phyloP scores from a whole-genome alignment of 2,888 invertebrate species.

The Drosophila cyrtoloma region DNA sequence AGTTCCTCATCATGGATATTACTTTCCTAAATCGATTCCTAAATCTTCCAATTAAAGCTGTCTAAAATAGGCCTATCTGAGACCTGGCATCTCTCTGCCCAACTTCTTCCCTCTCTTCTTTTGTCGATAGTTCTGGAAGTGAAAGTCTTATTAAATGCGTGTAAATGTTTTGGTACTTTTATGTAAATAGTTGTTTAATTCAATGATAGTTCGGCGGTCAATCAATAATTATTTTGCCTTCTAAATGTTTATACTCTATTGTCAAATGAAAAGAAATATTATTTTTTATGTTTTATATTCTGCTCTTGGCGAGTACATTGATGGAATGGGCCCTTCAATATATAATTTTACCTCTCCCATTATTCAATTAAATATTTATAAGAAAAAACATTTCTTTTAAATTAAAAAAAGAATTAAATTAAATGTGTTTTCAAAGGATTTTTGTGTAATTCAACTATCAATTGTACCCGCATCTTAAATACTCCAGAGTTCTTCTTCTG shows the following conservation, averaged over 20 bases:
- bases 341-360: neutral
- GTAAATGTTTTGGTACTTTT: neutral
- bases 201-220: neutral
- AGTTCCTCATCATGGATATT: neutral
- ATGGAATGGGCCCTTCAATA: neutral
- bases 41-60: neutral
- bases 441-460: slow-evolving; percentile 4
- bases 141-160: neutral
- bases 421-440: neutral
- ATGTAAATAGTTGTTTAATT: neutral
- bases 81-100: fast-evolving
- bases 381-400: neutral
- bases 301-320: neutral
- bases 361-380: neutral
- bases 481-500: neutral
- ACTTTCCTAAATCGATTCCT: neutral
- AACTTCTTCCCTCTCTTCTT: neutral
- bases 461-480: neutral
- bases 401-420: neutral
- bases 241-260: neutral
- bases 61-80: neutral
- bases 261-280: neutral
- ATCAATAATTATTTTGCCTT: neutral
- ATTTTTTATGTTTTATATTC: neutral
- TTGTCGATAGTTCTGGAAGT: too few species aligned